Evolutionary conservation across 2,797 vertebrate genomes (phyloP).

Genomic region (Eleutherodactylus coqui): DNA sequence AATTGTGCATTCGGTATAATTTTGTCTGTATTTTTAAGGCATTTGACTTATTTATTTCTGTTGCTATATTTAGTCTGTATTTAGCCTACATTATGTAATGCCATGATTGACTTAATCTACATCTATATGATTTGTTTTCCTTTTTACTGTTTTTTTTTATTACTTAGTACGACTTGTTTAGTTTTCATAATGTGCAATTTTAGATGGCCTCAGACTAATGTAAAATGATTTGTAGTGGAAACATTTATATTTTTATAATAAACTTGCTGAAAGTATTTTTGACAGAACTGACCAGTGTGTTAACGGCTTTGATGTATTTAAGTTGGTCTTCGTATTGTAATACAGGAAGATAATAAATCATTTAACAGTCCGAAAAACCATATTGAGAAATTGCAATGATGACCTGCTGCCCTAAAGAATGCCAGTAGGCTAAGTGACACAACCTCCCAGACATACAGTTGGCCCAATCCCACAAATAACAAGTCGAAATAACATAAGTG

Average conservation of each 20-base stretch:
- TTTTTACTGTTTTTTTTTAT: constrained; percentile 82
- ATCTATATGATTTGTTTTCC: constrained; percentile 74
- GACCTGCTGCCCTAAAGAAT: too few species aligned
- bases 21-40: constrained; percentile 83
- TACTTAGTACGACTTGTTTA: constrained; percentile 82
- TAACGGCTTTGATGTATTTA: constrained; percentile 76
- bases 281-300: constrained; percentile 88
- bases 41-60: constrained; percentile 95
- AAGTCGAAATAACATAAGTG: too few species aligned
- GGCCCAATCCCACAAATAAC: too few species aligned
- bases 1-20: constrained; percentile 83
- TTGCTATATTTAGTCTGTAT: constrained; percentile 79
- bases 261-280: constrained; percentile 99
- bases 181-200: constrained; percentile 86
- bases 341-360: neutral
- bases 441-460: too few species aligned
- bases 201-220: constrained; percentile 99
- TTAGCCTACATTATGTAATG: constrained; percentile 86
- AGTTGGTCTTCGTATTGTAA: neutral
- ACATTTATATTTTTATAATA: constrained; percentile 99
- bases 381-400: neutral
- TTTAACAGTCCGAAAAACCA: neutral
- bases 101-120: constrained; percentile 87
- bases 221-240: constrained; percentile 99
- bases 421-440: too few species aligned